These are phyloP conservation scores for Ciconia stormi DNA, from an alignment of 2,113 vertebrate genomes.

Conservation along the genomic window DNA sequence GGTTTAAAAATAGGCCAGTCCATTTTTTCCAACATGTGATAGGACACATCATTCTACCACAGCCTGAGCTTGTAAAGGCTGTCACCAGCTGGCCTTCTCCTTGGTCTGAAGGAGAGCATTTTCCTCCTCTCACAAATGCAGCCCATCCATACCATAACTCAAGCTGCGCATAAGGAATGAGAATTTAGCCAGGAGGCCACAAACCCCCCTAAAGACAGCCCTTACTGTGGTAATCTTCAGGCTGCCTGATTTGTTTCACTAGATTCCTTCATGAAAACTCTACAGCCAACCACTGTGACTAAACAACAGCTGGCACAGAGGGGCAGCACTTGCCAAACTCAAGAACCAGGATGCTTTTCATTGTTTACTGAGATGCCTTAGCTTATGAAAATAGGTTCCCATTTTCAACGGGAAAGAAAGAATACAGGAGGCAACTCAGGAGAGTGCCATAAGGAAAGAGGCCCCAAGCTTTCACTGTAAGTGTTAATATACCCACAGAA, in stretches of 20 bases:
- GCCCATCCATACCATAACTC: neutral
- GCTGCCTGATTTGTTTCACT: conserved; percentile 35
- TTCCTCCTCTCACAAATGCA: neutral
- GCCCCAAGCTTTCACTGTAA: neutral
- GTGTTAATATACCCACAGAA: neutral
- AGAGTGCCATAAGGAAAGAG: neutral
- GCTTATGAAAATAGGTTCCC: neutral
- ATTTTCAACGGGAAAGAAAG: neutral
- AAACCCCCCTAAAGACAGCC: neutral
- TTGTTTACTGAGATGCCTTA: neutral
- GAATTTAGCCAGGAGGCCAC: neutral
- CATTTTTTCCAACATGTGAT: neutral
- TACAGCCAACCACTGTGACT: neutral
- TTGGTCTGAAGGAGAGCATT: neutral
- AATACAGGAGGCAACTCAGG: neutral
- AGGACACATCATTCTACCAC: neutral
- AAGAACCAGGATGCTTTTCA: neutral
- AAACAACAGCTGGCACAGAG: neutral
- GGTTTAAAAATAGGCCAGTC: neutral
- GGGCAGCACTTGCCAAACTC: neutral
- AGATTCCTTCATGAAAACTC: neutral
- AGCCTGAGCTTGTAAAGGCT: neutral
- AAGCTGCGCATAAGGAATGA: neutral
- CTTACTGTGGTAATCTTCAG: neutral
- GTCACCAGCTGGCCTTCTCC: neutral